Evolutionary conservation across 2,888 invertebrate genomes (phyloP).

Genomic region (Tetropium fuscum): DNA sequence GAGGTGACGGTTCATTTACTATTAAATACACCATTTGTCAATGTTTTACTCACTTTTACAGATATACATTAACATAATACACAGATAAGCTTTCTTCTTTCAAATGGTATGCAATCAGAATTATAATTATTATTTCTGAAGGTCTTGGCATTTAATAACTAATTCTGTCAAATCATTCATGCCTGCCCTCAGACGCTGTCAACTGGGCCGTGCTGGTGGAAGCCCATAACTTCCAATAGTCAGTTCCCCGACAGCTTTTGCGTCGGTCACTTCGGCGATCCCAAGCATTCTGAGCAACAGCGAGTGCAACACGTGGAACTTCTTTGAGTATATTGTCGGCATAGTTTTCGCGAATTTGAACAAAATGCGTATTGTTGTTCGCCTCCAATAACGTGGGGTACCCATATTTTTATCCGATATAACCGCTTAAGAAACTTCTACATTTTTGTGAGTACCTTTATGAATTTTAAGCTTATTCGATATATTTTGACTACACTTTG

Average conservation of each 20-base stretch:
- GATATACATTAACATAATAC: no score
- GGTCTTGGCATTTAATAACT: no score
- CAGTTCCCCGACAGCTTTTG: conserved; percentile 33
- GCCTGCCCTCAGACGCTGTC: conserved; percentile 24
- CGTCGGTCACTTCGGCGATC: conserved; percentile 17
- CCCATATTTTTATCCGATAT: no score
- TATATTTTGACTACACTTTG: no score
- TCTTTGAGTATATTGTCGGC: neutral
- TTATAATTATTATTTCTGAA: no score
- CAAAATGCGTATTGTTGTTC: neutral
- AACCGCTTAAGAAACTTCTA: neutral
- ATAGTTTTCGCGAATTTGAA: no score
- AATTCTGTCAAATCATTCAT: conserved; percentile 4
- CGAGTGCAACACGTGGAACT: conserved; percentile 28
- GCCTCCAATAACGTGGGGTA: no score
- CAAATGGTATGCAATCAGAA: no score
- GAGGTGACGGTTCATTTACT: no score
- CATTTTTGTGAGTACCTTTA: neutral
- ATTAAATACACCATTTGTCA: no score
- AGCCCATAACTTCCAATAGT: conserved; percentile 28
- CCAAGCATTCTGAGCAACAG: conserved; percentile 3
- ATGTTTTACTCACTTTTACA: no score
- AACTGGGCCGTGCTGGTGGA: conserved; percentile 29
- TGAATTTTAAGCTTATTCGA: neutral
- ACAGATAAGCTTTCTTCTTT: no score